Evolutionary conservation across 2,797 vertebrate species (phyloP).

Genomic region (Pantherophis vulpinus): DNA sequence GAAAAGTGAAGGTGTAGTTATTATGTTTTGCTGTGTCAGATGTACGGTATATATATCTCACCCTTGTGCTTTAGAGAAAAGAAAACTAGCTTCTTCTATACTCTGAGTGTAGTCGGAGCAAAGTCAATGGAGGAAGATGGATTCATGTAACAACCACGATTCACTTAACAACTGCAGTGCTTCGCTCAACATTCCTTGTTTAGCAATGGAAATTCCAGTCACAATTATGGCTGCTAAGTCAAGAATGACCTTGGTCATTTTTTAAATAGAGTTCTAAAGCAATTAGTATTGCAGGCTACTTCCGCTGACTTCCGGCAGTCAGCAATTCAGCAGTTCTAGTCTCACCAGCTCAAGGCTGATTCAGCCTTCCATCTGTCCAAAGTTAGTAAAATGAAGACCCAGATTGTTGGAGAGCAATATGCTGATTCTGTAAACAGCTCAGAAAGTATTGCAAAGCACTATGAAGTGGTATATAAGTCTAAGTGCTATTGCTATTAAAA

Average conservation of each 20-base stretch:
- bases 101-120: background rate
- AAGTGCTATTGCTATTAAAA: background rate
- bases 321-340: background rate
- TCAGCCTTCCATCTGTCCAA: background rate
- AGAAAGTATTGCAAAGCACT: background rate
- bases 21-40: background rate
- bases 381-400: background rate
- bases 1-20: background rate
- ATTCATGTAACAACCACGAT: too few relatives aligned
- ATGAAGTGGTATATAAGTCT: background rate
- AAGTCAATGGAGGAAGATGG: too few relatives aligned
- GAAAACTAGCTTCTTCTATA: background rate
- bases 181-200: too few relatives aligned
- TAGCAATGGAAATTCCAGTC: too few relatives aligned
- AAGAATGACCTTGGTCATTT: too few relatives aligned
- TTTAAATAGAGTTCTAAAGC: too few relatives aligned
- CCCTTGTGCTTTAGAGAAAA: background rate
- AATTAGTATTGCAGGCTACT: too few relatives aligned
- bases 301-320: too few relatives aligned
- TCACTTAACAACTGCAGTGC: too few relatives aligned
- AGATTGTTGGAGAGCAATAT: background rate
- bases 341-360: background rate
- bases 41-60: too few relatives aligned
- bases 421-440: background rate
- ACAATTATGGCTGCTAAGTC: too few relatives aligned